phyloP scores from a whole-genome alignment of 2,797 vertebrate genomes.

The Poecile montanus region DNA sequence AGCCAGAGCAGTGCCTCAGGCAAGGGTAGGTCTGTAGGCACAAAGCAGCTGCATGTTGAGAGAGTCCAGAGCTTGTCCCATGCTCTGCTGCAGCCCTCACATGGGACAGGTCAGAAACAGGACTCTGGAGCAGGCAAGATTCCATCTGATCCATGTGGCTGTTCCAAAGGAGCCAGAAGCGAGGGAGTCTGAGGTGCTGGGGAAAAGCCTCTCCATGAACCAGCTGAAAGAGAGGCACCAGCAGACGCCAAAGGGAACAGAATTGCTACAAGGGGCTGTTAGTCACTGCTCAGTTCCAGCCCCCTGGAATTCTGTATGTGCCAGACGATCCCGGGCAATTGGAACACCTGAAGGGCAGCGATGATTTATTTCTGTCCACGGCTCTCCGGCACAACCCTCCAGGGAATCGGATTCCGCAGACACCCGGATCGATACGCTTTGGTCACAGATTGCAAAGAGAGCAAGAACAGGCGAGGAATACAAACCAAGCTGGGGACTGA shows the following conservation, averaged over 20 bases:
- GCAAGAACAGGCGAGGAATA: conserved; percentile 6
- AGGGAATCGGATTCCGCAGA: not conserved
- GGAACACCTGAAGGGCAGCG: not conserved
- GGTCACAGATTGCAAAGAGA: not conserved
- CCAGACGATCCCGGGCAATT: accelerated
- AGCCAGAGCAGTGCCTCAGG: not conserved
- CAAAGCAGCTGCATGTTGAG: accelerated
- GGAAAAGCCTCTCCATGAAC: not conserved
- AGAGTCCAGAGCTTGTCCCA: not conserved
- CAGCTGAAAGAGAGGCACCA: not conserved
- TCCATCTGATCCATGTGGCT: accelerated
- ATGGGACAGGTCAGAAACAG: not conserved
- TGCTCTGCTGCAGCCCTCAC: not conserved
- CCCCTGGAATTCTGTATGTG: not conserved
- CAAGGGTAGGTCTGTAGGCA: accelerated
- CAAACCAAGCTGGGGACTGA: not conserved
- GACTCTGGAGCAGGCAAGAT: not conserved
- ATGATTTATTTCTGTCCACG: not conserved
- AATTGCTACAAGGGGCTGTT: not conserved
- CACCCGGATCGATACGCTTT: not conserved
- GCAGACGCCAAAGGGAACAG: not conserved
- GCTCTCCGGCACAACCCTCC: not conserved
- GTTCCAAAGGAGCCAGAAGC: not conserved
- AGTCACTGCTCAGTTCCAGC: not conserved
- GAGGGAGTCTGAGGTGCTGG: accelerated